Percentiles rank a stretch among this genome's conserved stretches.
Evolutionary conservation across 2,797 vertebrate species (phyloP).

Genomic region (Alcedo quadribrachys): DNA sequence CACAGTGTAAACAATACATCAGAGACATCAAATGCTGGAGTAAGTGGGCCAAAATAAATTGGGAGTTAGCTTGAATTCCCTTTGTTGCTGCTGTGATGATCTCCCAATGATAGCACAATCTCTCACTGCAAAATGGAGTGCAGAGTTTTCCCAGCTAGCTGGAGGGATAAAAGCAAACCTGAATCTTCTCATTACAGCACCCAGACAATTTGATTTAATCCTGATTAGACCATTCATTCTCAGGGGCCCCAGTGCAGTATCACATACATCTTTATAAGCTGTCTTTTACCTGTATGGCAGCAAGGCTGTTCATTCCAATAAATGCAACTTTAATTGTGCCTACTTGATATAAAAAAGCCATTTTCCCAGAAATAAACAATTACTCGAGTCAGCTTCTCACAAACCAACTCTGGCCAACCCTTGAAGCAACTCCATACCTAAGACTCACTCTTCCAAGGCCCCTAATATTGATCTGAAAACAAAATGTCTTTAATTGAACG

Average conservation of each 20-base stretch:
- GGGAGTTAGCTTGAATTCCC: not conserved
- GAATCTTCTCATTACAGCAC: not conserved
- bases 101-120: not conserved
- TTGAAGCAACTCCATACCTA: not conserved
- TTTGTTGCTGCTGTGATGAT: not conserved
- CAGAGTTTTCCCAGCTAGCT: not conserved
- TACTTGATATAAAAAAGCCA: slow-evolving; percentile 2
- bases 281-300: slow-evolving; percentile 30
- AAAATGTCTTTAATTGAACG: not conserved
- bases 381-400: not conserved
- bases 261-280: slow-evolving; percentile 23
- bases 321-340: slow-evolving; percentile 31
- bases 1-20: not conserved
- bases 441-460: not conserved
- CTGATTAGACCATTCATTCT: slow-evolving; percentile 36
- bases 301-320: not conserved
- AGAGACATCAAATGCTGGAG: slow-evolving; percentile 6
- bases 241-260: not conserved
- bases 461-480: not conserved
- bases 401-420: not conserved
- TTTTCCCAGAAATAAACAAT: slow-evolving; percentile 35
- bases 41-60: slow-evolving; percentile 39
- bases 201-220: slow-evolving; percentile 25
- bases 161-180: slow-evolving; percentile 8
- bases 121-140: not conserved